Conservation (phyloP, 1,140 invertebrate species). For the Aculops lycopersici region DNA sequence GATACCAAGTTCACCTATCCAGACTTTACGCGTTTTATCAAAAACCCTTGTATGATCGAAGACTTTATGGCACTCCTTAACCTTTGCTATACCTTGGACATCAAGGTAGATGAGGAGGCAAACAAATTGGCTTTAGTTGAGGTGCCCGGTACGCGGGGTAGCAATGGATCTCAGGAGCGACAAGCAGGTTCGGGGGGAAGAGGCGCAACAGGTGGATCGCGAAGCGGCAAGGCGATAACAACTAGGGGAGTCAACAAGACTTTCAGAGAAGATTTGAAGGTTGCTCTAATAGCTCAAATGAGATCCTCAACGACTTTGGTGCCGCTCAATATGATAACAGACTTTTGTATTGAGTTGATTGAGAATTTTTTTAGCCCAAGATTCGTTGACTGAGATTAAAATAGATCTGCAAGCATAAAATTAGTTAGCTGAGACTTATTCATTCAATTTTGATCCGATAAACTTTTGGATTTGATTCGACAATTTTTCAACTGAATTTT, state of each 20-base stretch:
- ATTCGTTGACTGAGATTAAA: no score
- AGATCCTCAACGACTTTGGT: no score
- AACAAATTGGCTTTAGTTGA: background rate
- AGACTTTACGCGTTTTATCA: constrained; percentile 9
- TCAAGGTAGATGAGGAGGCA: background rate
- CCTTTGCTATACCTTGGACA: background rate
- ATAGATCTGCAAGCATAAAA: no score
- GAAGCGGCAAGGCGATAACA: background rate
- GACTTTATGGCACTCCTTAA: constrained; percentile 7
- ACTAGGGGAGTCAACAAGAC: constrained; percentile 1
- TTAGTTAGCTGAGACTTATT: no score
- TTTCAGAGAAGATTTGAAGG: background rate
- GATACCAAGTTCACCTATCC: constrained; percentile 10
- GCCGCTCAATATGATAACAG: no score
- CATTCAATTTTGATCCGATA: no score
- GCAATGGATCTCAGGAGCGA: background rate
- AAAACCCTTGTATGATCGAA: constrained; percentile 26
- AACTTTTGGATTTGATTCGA: no score
- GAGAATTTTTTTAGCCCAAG: no score
- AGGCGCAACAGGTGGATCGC: background rate
- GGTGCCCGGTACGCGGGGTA: background rate
- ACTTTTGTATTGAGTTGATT: no score
- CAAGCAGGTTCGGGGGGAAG: background rate
- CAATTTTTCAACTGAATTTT: no score
- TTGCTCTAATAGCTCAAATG: background rate